Evolutionary conservation across 2,888 invertebrate genomes (phyloP), one percentile per base, ranked within the genome.

Genomic region (Cataglyphis albicans): DNA sequence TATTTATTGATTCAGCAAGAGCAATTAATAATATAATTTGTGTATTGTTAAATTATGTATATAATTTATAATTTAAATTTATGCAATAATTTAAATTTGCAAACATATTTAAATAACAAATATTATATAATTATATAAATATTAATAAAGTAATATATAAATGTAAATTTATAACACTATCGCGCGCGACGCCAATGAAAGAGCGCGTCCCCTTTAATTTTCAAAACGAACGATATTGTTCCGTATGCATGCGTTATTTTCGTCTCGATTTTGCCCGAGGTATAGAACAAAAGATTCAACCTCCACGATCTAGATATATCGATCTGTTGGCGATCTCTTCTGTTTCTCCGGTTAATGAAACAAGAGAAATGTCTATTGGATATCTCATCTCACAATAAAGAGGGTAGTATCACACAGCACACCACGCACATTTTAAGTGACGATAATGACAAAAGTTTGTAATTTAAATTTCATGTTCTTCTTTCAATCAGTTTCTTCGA

Each of bases 191-290:
- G 41, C 57, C 78, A 78, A 4, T 78, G 70, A 70, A 57, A 10
- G 12, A 5, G 48, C 44, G 44, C 44, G 57, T 81, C 2, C 55
- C 29, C 35, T 85, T 85, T 81, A 81, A 85, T 76, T 76, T 65
- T 41, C 29, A 29, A 80, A 85, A 80, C 61, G 75, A 70, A 75
- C 78, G 75, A 80, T 83, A 86, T 65, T 59, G 75, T 85, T 76
- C 35, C 10, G 35, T 44, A 67, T 68, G 38, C 64, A 52, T 74
- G 67, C 41, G 57, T n/a, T 57, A 73, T 81, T 84, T 68, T 67
- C 41, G 21, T 57, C 38, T 64, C 57, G 44, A 18, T 86, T 75
- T 68, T 35, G 38, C 52, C 21, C 59, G 32, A 59, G 9, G 18
- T 57, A 18, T 32, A 68, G 21, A 68, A 78, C 41, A 78, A 78